These are phyloP conservation scores for Strigops habroptila DNA, from an alignment of 2,113 vertebrate genomes.

Conservation along the genomic window DNA sequence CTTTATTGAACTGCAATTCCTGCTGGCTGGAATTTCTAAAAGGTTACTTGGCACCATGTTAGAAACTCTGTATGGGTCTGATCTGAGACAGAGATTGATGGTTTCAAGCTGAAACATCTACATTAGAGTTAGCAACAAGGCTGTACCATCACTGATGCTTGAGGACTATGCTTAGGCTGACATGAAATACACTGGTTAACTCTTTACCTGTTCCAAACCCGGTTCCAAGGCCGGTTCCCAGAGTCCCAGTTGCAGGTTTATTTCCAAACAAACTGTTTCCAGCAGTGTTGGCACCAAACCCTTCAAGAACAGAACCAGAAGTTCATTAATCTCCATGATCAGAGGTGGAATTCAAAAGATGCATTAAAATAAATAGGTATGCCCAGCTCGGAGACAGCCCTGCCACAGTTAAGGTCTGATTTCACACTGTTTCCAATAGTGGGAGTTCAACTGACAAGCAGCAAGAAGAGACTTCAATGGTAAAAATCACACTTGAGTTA, in stretches of 20 bases:
- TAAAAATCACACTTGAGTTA: neutral
- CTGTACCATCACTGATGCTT: neutral
- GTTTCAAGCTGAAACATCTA: neutral
- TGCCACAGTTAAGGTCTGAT: neutral
- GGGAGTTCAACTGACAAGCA: neutral
- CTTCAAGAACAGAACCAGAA: conserved; percentile 66
- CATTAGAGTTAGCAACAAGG: neutral
- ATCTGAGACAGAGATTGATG: neutral
- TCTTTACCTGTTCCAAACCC: conserved; percentile 88
- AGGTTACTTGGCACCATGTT: too few relatives aligned
- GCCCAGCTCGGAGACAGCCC: neutral
- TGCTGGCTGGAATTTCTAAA: neutral
- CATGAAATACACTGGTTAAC: neutral
- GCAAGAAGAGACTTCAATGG: neutral
- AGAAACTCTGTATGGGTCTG: neutral
- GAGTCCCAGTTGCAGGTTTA: conserved; percentile 83
- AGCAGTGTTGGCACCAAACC: conserved; percentile 83
- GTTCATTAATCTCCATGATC: neutral
- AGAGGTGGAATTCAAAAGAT: neutral
- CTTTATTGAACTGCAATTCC: neutral
- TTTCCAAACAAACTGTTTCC: conserved; percentile 88
- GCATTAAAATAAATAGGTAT: neutral
- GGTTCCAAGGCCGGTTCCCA: conserved; percentile 85
- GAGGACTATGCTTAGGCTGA: neutral
- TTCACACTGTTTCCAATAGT: neutral